A percentile compares a stretch with the other conserved stretches of the same genome.
Evolutionary conservation across 2,113 vertebrate genomes (phyloP).

Genomic region (Lagenorhynchus albirostris): DNA sequence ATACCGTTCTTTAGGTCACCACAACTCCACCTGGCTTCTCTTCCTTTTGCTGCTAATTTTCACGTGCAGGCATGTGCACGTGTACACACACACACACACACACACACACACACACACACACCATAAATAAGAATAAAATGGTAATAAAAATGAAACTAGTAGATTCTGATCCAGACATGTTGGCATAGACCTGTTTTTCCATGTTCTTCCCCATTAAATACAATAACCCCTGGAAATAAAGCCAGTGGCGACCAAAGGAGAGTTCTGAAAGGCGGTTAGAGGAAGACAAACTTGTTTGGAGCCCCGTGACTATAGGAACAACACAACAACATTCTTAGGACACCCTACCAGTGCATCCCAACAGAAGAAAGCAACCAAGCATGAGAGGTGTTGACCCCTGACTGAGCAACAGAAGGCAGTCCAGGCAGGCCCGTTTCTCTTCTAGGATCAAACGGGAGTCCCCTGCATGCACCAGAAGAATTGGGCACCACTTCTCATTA

Average conservation of each 20-base stretch:
- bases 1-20: neutral
- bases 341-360: neutral
- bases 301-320: neutral
- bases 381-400: neutral
- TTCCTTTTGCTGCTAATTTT: neutral
- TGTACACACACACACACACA: neutral
- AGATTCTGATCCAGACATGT: neutral
- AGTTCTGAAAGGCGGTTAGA: neutral
- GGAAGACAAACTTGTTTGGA: neutral
- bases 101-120: neutral
- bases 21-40: neutral
- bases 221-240: neutral
- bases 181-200: neutral
- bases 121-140: neutral
- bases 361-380: neutral
- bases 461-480: neutral
- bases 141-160: neutral
- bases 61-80: rapidly evolving
- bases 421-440: neutral
- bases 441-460: neutral
- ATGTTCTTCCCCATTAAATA: neutral
- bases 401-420: neutral
- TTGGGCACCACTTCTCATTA: neutral
- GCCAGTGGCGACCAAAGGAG: neutral
- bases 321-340: neutral